Evolutionary conservation across 2,888 invertebrate species (phyloP), one percentile per base, ranked within the genome.

Genomic region (Conistra vaccinii): DNA sequence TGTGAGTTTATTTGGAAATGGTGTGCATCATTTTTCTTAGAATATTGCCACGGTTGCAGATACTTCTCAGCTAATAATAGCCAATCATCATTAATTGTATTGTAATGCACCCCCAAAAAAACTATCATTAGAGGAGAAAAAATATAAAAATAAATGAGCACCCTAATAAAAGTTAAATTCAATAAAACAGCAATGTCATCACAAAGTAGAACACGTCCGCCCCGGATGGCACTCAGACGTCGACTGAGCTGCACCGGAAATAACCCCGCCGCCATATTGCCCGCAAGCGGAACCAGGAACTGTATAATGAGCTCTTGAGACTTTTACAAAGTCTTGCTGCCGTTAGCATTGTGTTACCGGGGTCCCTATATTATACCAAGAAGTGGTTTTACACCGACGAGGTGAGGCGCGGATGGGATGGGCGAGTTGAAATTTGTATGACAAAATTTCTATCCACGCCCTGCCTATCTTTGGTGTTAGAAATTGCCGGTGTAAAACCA

Each of bases 291-390:
- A 89, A 85, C 78, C 71, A 60, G 63, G 80, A 80, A 83, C 76
- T 76, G 76, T 79, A 72, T 88, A 89, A 89, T 87, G 89, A 89
- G 88, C 81, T 81, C 83, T 83, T 66, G 83, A 83, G 85, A 83
- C 88, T 84, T 73, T 62, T 55, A 42, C 45, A 60, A 61, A 73
- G 73, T 61, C 51, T 65, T 71, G n/a, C 32, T 4, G n/a, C 17
- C 5, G 14, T 17, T 53, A 20, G 51, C 48, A 51, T 72, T 82
- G 62, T 70, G 9, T 26, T 53, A 39, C n/a, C n/a, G 14, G 35
- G 35, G 42, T 29, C 58, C 12, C 51, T 29, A 20, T 26, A n/a
- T 29, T 60, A 1, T 51, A 45, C 42, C n/a, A n/a, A n/a, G n/a
- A n/a, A n/a, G n/a, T n/a, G n/a, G n/a, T n/a, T n/a, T n/a, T n/a